Conservation (phyloP, 2,888 invertebrate species). For the Crioceris asparagi region DNA sequence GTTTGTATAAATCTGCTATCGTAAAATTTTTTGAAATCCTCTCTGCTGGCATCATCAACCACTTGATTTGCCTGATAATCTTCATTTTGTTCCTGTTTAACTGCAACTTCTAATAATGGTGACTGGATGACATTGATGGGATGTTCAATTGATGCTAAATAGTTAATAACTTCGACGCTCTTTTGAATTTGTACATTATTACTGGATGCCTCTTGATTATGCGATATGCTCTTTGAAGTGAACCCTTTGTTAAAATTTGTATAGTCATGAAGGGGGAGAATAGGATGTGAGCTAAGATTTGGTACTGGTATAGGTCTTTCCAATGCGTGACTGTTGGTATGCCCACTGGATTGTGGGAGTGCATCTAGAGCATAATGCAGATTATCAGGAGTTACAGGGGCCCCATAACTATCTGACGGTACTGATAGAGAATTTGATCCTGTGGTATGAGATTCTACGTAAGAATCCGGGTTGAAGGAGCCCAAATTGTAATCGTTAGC, state of each 20-base stretch:
- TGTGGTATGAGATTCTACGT: slow-evolving; percentile 6
- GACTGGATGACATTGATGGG: slow-evolving; percentile 61
- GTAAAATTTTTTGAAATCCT: background rate
- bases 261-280: slow-evolving; percentile 40
- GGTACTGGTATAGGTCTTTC: slow-evolving; percentile 48
- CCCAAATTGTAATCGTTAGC: slow-evolving; percentile 2
- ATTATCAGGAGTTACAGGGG: slow-evolving; percentile 34
- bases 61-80: background rate
- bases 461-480: background rate
- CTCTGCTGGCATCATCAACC: background rate
- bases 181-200: slow-evolving; percentile 45
- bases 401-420: slow-evolving; percentile 34
- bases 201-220: slow-evolving; percentile 16
- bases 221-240: slow-evolving; percentile 2
- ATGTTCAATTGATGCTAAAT: slow-evolving; percentile 59
- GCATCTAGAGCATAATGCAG: slow-evolving; percentile 25
- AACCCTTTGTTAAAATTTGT: slow-evolving; percentile 44
- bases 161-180: slow-evolving; percentile 58
- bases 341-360: slow-evolving; percentile 24
- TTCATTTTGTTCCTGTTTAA: slow-evolving; percentile 19
- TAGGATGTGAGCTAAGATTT: slow-evolving; percentile 44
- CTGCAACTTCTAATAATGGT: slow-evolving; percentile 51
- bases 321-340: slow-evolving; percentile 11
- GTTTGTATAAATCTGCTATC: background rate
- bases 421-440: slow-evolving; percentile 19